A percentile compares a stretch with the other conserved stretches of the same genome.
These are phyloP conservation scores for Erebia aethiops DNA, from an alignment of 2,888 invertebrate genomes.

Conservation along the genomic window DNA sequence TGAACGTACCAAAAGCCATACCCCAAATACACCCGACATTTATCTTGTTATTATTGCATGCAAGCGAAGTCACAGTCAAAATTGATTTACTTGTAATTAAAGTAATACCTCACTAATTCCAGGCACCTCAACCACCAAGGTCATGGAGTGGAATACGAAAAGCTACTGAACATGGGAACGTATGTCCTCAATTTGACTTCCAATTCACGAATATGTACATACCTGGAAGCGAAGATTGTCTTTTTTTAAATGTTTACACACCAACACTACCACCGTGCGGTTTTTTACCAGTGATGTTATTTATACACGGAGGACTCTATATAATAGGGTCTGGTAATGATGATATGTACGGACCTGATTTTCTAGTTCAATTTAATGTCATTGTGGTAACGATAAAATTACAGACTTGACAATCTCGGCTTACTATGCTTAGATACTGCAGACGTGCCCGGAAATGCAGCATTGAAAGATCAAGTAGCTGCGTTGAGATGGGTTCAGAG, in stretches of 20 bases:
- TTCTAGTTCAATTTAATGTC: slow-evolving; percentile 51
- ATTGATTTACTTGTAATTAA: too few species aligned
- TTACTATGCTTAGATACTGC: slow-evolving; percentile 55
- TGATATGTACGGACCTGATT: slow-evolving; percentile 44
- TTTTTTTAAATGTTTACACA: slow-evolving; percentile 46
- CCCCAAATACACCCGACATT: background rate
- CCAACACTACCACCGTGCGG: slow-evolving; percentile 45
- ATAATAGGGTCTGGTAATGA: slow-evolving; percentile 55
- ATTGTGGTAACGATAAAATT: slow-evolving; percentile 60
- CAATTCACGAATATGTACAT: background rate
- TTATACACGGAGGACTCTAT: slow-evolving; percentile 59
- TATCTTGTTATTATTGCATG: too few species aligned
- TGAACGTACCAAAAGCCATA: too few species aligned
- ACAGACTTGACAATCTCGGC: slow-evolving; percentile 57
- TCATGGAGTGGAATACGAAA: slow-evolving; percentile 9
- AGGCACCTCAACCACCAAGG: slow-evolving; percentile 4
- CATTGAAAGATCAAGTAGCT: slow-evolving; percentile 43
- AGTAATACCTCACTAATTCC: background rate
- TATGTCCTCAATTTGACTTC: slow-evolving; percentile 12
- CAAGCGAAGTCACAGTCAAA: too few species aligned
- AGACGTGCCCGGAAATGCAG: slow-evolving; percentile 62
- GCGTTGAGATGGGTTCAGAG: too few species aligned
- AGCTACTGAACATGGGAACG: slow-evolving; percentile 8
- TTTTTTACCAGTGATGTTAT: slow-evolving; percentile 58
- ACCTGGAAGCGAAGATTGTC: slow-evolving; percentile 16